These are phyloP conservation scores for Puffinus mauretanicus DNA, from an alignment of 2,113 vertebrate genomes.

Conservation along the genomic window DNA sequence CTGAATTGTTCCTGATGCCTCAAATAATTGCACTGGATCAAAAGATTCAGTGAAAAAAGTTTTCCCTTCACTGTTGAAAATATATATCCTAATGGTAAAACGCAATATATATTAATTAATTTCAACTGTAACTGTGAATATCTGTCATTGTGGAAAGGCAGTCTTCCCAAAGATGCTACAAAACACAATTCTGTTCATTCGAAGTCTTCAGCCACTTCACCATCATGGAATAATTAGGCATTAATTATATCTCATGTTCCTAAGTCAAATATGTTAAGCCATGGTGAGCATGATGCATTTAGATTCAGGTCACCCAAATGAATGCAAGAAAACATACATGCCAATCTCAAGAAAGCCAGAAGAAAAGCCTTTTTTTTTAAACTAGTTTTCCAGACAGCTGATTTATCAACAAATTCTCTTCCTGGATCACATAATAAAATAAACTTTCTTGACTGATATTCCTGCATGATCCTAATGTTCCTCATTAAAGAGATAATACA, in stretches of 20 bases:
- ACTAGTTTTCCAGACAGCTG: neutral
- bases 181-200: neutral
- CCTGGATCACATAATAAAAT: neutral
- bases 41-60: neutral
- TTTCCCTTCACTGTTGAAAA: neutral
- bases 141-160: neutral
- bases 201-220: neutral
- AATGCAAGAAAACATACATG: neutral
- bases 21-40: neutral
- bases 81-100: neutral
- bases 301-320: neutral
- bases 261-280: neutral
- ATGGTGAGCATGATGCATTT: neutral
- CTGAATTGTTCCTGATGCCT: neutral
- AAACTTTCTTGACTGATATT: neutral
- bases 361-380: neutral
- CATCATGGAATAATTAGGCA: neutral
- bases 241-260: neutral
- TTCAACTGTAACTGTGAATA: neutral
- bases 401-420: neutral
- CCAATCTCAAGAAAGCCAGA: neutral
- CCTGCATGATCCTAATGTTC: neutral
- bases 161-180: neutral
- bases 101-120: neutral
- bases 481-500: neutral